Base-by-base conservation (phyloP, 2,113 vertebrate genomes). In the Atrichornis clamosus region DNA sequence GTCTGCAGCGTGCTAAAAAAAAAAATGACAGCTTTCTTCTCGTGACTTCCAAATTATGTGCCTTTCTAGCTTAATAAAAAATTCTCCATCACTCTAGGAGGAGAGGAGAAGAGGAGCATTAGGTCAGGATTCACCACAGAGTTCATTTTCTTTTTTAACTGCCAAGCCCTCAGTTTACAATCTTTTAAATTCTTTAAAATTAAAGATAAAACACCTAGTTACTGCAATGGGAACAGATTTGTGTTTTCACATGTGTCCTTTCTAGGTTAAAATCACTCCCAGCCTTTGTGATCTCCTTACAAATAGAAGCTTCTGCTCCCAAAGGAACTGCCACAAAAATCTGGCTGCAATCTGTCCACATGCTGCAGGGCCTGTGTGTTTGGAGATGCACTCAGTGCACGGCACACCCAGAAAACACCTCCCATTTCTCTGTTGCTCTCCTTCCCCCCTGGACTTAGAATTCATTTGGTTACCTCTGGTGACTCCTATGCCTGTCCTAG, bases 221-320 rank as follows among this genome's bases (percentile, higher is more conserved):
- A 64, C 63, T 88, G 72, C 63, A 80, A 9, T 30, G 32, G 39
- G 70, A 92, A 37, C 63, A 41, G 42, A 27, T 84, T 83, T 0
- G 0, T 33, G 47, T 8, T 87, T 84, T 94, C 60, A 52, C 47
- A 10, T 63, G 27, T 70, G 30, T 83, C 53, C 32, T 92, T 92
- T 81, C 63, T 87, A 60, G 64, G 86, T 84, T 90, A 93, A 86
- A 95, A 72, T 94, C 68, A 44, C 60, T 87, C 49, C 27, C 58
- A 73, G 50, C 35, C 55, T 92, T 92, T 95, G 52, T 86, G 64
- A 81, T 81, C 42, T 89, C 60, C 70, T 90, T 6, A 15, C 49
- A 95, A 93, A 89, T 41, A 90, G 68, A 87, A 91, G 22, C 59
- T 95, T 78, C 80, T 91, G 35, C 80, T 95, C 73, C 64, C 60